Evolutionary conservation across 64 coral and sea anemone species (phyloP).

Genomic region (Trachythela sp.): DNA sequence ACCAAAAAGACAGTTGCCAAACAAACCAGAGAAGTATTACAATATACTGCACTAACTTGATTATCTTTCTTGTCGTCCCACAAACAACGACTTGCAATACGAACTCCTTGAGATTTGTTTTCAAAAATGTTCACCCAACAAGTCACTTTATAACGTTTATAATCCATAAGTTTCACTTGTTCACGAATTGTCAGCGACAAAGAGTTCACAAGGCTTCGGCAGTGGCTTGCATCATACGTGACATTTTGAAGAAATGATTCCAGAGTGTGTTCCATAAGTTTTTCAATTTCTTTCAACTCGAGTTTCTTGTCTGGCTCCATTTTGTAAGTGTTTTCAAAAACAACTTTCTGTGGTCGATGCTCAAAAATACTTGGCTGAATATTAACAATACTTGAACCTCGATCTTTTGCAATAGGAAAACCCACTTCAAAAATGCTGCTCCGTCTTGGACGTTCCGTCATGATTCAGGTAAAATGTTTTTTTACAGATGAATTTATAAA

Average conservation of each 20-base stretch:
- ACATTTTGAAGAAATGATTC: conserved; percentile 58
- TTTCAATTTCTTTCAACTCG: conserved; percentile 72
- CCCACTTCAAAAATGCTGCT: neutral
- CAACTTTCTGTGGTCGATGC: neutral
- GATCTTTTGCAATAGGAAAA: neutral
- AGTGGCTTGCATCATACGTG: conserved; percentile 58
- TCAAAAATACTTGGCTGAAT: conserved; percentile 12
- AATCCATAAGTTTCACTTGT: conserved; percentile 82
- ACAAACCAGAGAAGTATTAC: conserved; percentile 65
- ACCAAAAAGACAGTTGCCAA: conserved; percentile 83
- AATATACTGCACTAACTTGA: conserved; percentile 81
- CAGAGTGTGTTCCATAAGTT: conserved; percentile 73
- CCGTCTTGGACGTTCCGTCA: neutral
- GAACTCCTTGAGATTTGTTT: conserved; percentile 83
- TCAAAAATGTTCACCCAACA: conserved; percentile 80
- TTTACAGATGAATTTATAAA: no score
- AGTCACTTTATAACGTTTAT: conserved; percentile 72
- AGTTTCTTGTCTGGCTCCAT: conserved; percentile 91
- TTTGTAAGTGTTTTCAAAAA: conserved; percentile 96
- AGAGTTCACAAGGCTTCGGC: conserved; percentile 58
- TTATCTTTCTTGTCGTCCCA: conserved; percentile 99
- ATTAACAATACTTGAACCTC: conserved; percentile 3
- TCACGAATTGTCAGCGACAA: conserved; percentile 84
- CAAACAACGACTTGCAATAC: conserved; percentile 89
- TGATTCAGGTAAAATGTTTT: neutral